These are phyloP conservation scores for Poeciliopsis paucimaculata DNA, from an alignment of 2,797 vertebrate species.

Conservation along the genomic window DNA sequence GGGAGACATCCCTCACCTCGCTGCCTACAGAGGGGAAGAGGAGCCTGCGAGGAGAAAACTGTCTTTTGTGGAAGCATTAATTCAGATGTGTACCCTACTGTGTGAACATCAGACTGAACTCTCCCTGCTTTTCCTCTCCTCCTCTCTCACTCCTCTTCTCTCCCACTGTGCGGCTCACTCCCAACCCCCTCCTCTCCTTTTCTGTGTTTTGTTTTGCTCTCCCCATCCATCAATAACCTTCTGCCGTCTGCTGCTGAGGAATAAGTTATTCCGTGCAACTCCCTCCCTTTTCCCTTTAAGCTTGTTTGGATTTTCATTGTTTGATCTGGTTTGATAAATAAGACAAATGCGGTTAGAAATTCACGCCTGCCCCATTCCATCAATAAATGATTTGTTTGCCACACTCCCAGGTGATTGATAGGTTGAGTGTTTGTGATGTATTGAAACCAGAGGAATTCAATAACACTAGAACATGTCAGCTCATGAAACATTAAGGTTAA, in stretches of 20 bases:
- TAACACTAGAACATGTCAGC: conserved; percentile 79
- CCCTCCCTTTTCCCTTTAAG: conserved; percentile 79
- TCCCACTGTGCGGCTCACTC: conserved; percentile 50
- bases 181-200: conserved; percentile 34
- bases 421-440: conserved; percentile 79
- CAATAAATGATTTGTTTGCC: conserved; percentile 88
- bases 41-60: conserved; percentile 78
- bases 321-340: conserved; percentile 89
- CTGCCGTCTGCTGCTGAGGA: conserved; percentile 74
- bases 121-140: conserved; percentile 51
- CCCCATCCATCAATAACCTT: conserved; percentile 81
- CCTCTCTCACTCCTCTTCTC: conserved; percentile 42
- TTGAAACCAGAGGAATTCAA: conserved; percentile 87
- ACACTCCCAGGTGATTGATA: conserved; percentile 85
- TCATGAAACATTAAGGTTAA: conserved; percentile 85
- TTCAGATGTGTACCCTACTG: conserved; percentile 83
- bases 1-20: conserved; percentile 76
- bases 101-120: conserved; percentile 80
- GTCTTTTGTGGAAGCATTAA: conserved; percentile 83
- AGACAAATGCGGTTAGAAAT: conserved; percentile 86
- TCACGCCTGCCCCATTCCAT: conserved; percentile 83
- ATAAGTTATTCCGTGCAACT: conserved; percentile 81
- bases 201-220: conserved; percentile 1
- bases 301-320: conserved; percentile 87
- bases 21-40: conserved; percentile 77